These are phyloP conservation scores for Pseudorhombus dupliciocellatus DNA, from an alignment of 2,113 vertebrate genomes.

Conservation along the genomic window DNA sequence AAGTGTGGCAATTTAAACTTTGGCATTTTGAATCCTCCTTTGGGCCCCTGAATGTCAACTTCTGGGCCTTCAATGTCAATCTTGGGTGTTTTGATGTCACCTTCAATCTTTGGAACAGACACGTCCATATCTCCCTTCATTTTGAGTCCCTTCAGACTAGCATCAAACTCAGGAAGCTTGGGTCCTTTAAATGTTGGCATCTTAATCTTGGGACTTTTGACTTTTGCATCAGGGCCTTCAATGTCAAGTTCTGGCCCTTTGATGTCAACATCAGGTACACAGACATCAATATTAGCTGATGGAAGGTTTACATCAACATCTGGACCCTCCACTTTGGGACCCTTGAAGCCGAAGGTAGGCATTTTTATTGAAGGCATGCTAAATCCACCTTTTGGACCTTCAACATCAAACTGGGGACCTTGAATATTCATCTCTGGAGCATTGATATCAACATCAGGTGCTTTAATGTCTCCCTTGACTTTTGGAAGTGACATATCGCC, in stretches of 20 bases:
- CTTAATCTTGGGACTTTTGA: conserved; percentile 27
- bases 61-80: conserved; percentile 54
- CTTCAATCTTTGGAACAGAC: conserved; percentile 35
- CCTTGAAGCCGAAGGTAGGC: conserved; percentile 2
- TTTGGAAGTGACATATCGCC: conserved; percentile 35
- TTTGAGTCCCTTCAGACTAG: conserved; percentile 7
- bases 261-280: conserved; percentile 2
- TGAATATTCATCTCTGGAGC: conserved; percentile 49
- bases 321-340: background rate
- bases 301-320: conserved; percentile 20
- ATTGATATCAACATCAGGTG: background rate
- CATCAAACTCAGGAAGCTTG: conserved; percentile 7
- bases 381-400: conserved; percentile 11
- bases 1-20: conserved; percentile 38
- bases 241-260: background rate
- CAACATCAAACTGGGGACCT: conserved; percentile 21
- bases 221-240: conserved; percentile 2
- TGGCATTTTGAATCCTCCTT: conserved; percentile 53
- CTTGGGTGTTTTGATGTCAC: conserved; percentile 22
- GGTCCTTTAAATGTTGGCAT: conserved; percentile 22
- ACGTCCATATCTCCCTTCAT: conserved; percentile 18
- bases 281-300: background rate
- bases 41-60: conserved; percentile 21
- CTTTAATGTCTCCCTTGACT: conserved; percentile 32
- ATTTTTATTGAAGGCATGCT: conserved; percentile 9